Evolutionary conservation across 2,888 invertebrate species (phyloP).

Genomic region (Pseudoips prasinana): DNA sequence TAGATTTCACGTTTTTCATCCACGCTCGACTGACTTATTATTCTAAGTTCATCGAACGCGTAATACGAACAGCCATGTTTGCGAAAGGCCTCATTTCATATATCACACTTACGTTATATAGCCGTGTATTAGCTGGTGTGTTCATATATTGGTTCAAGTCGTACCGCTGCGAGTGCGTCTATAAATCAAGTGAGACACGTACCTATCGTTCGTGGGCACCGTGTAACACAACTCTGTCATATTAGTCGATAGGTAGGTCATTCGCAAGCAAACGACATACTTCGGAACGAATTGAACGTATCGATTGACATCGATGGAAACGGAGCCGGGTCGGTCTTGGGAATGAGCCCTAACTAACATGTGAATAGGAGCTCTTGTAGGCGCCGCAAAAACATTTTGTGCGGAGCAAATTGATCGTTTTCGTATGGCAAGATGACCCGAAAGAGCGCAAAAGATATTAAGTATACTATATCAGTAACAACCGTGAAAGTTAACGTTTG

Average conservation of each 20-base stretch:
- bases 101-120: too few relatives aligned
- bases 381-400: conserved; percentile 17
- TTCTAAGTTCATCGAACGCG: too few relatives aligned
- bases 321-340: conserved; percentile 42
- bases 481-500: conserved; percentile 59
- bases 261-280: conserved; percentile 42
- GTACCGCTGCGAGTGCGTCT: too few relatives aligned
- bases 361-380: conserved; percentile 19
- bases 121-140: too few relatives aligned
- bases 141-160: too few relatives aligned
- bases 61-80: too few relatives aligned
- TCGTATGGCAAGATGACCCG: conserved; percentile 46
- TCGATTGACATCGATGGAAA: conserved; percentile 54
- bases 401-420: conserved; percentile 41
- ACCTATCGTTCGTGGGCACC: not conserved
- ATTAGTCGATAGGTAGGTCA: conserved; percentile 32
- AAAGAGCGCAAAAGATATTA: conserved; percentile 41
- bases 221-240: conserved; percentile 21
- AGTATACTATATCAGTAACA: conserved; percentile 46
- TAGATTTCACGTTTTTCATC: too few relatives aligned
- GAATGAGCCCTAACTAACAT: conserved; percentile 28
- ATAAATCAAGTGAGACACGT: not conserved
- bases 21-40: too few relatives aligned
- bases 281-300: conserved; percentile 44
- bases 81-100: too few relatives aligned